These are phyloP conservation scores for Sylvilagus bachmani DNA, from an alignment of 2,113 vertebrate genomes.

Conservation along the genomic window DNA sequence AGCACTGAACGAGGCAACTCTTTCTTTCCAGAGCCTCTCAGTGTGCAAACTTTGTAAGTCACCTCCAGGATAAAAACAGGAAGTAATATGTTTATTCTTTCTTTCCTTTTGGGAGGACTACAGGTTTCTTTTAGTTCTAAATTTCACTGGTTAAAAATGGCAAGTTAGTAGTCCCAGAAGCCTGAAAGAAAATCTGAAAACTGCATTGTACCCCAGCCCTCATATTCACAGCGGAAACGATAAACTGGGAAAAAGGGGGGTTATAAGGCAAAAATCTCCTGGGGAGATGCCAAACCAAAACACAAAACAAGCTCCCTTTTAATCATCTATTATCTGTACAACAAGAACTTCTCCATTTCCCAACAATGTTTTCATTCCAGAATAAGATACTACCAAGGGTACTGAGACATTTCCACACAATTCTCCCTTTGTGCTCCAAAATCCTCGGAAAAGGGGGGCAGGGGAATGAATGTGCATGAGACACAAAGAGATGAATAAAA, in stretches of 20 bases:
- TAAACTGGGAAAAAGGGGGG: not conserved
- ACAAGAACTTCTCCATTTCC: not conserved
- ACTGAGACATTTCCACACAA: not conserved
- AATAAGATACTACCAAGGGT: not conserved
- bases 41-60: not conserved
- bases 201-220: not conserved
- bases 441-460: not conserved
- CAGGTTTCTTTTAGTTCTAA: not conserved
- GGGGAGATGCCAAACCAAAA: not conserved
- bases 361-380: not conserved
- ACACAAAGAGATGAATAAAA: not conserved
- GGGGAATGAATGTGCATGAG: not conserved
- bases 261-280: not conserved
- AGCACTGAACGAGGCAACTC: not conserved
- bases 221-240: not conserved
- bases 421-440: not conserved
- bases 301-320: not conserved
- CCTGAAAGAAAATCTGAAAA: constrained; percentile 4
- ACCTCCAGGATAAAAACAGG: not conserved
- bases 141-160: not conserved
- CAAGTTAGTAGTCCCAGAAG: not conserved
- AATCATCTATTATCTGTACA: not conserved
- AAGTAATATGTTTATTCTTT: not conserved
- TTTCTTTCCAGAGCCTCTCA: not conserved
- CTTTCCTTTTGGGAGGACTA: not conserved